phyloP scores from a whole-genome alignment of 2,797 vertebrate genomes.

The Trichosurus vulpecula region DNA sequence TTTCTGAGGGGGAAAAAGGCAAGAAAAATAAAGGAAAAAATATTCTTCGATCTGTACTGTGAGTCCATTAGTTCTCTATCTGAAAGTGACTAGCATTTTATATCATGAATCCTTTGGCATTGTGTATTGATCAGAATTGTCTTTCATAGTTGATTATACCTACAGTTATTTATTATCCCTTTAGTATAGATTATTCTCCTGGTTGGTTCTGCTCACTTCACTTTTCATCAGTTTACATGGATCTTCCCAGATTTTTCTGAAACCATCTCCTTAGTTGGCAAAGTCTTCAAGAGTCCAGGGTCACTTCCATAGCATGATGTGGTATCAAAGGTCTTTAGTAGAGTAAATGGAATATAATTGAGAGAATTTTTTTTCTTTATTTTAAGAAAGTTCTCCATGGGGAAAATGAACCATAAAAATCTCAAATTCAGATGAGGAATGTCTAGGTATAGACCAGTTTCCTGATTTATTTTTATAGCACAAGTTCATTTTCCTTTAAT shows the following conservation, averaged over 20 bases:
- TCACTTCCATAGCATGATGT: neutral
- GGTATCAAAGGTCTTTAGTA: neutral
- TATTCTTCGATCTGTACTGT: neutral
- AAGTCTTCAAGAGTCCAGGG: neutral
- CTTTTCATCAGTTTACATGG: neutral
- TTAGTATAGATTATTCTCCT: neutral
- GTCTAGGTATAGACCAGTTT: neutral
- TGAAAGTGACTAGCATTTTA: neutral
- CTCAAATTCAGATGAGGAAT: neutral
- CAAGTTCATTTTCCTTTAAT: neutral
- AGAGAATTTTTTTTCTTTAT: neutral
- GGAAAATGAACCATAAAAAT: neutral
- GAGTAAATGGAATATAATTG: neutral
- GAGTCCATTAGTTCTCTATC: neutral
- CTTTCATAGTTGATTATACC: neutral
- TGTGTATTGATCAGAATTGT: neutral
- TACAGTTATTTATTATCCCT: neutral
- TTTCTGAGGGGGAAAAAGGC: neutral
- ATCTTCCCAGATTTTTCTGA: neutral
- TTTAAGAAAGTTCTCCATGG: neutral
- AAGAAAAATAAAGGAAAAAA: neutral
- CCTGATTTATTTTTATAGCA: neutral
- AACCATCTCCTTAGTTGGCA: neutral
- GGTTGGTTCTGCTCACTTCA: neutral
- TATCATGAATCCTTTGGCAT: neutral